Conservation (phyloP, 2,797 vertebrate genomes). For the Hypotaenidia philippensis region DNA sequence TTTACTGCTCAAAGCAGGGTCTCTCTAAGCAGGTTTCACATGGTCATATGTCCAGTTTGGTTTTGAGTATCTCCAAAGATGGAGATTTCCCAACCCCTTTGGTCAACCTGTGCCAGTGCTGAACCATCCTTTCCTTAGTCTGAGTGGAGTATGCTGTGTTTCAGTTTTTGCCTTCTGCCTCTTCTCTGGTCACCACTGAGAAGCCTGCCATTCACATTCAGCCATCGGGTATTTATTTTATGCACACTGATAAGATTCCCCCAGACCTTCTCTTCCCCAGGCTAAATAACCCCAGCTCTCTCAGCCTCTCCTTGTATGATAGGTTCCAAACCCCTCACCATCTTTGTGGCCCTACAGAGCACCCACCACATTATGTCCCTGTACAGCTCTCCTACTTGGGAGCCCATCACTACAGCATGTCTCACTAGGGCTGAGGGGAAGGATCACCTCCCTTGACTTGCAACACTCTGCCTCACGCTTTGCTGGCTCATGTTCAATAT, state of each 20-base stretch:
- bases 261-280: background rate
- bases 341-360: background rate
- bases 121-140: background rate
- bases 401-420: background rate
- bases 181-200: background rate
- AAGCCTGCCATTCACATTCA: background rate
- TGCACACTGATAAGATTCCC: background rate
- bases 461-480: background rate
- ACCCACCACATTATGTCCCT: background rate
- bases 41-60: background rate
- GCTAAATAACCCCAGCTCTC: background rate
- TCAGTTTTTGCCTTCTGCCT: background rate
- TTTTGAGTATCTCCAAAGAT: background rate
- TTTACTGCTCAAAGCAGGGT: background rate
- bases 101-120: background rate
- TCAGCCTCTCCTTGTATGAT: background rate
- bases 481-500: background rate
- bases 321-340: background rate
- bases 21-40: background rate
- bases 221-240: background rate
- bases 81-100: background rate
- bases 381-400: background rate
- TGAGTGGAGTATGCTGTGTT: background rate
- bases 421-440: background rate
- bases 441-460: background rate